Evolutionary conservation across 1,140 invertebrate species (phyloP).

Genomic region (Wasmannia auropunctata): DNA sequence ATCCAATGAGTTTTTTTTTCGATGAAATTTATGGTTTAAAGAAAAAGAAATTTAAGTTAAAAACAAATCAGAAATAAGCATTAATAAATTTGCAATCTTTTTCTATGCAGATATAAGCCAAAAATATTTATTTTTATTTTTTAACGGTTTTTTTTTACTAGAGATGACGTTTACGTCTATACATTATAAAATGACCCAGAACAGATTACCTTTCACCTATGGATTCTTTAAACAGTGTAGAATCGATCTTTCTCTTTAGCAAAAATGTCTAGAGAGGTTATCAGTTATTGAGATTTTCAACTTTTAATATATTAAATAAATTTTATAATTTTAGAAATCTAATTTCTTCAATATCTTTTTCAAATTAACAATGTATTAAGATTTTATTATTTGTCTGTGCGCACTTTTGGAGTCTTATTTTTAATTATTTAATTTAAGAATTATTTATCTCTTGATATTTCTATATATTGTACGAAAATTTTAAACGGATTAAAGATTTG

Average conservation of each 20-base stretch:
- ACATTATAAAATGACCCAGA: not conserved
- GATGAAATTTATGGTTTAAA: not conserved
- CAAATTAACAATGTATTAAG: not conserved
- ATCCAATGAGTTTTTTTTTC: no score
- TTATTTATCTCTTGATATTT: not conserved
- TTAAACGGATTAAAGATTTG: not conserved
- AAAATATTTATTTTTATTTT: not conserved
- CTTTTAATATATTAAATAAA: not conserved
- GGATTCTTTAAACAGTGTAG: not conserved
- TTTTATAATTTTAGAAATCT: not conserved
- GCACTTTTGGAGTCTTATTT: not conserved
- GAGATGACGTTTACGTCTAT: not conserved
- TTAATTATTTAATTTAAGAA: not conserved
- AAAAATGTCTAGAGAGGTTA: not conserved
- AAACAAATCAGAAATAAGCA: not conserved
- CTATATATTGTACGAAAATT: not conserved
- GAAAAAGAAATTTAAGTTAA: not conserved
- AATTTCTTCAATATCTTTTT: not conserved
- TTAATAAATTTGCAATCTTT: not conserved
- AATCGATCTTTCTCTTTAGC: not conserved
- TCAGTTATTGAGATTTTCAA: not conserved
- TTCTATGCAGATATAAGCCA: not conserved
- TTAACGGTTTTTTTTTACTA: not conserved
- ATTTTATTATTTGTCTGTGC: not conserved
- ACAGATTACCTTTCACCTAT: conserved; percentile 5